phyloP scores from a whole-genome alignment of 2,888 invertebrate genomes.

The Platycheirus albimanus region DNA sequence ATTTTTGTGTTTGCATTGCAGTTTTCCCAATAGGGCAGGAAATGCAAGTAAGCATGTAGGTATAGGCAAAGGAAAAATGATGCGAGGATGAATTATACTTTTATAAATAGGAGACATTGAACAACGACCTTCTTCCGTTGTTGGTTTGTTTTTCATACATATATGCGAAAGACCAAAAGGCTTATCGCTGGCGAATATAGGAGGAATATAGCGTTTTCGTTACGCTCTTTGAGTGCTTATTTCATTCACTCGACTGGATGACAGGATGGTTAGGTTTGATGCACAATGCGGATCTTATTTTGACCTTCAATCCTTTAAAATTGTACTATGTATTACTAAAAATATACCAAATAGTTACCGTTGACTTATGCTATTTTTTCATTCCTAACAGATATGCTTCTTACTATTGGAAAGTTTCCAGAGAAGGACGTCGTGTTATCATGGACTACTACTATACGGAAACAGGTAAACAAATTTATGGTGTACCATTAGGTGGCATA shows the following conservation, averaged over 20 bases:
- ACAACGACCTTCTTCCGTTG: constrained; percentile 31
- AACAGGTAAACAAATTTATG: constrained; percentile 92
- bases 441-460: constrained; percentile 91
- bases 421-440: constrained; percentile 87
- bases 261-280: neutral
- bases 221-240: constrained; percentile 48
- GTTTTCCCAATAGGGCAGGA: constrained; percentile 19
- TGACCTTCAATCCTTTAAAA: constrained; percentile 32
- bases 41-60: constrained; percentile 30
- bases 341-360: constrained; percentile 16
- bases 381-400: constrained; percentile 86
- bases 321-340: constrained; percentile 1
- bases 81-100: neutral
- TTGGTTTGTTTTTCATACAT: neutral
- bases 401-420: constrained; percentile 86
- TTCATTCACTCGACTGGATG: constrained; percentile 36
- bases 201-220: constrained; percentile 5
- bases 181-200: constrained; percentile 5
- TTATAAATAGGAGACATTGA: constrained; percentile 10
- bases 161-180: constrained; percentile 5
- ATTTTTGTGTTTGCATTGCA: constrained; percentile 11
- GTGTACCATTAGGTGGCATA: constrained; percentile 93
- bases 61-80: neutral
- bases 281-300: neutral
- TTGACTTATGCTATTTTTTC: constrained; percentile 20